Evolutionary conservation across 1,140 invertebrate genomes (phyloP).

Genomic region (Zaprionus lachaisei): DNA sequence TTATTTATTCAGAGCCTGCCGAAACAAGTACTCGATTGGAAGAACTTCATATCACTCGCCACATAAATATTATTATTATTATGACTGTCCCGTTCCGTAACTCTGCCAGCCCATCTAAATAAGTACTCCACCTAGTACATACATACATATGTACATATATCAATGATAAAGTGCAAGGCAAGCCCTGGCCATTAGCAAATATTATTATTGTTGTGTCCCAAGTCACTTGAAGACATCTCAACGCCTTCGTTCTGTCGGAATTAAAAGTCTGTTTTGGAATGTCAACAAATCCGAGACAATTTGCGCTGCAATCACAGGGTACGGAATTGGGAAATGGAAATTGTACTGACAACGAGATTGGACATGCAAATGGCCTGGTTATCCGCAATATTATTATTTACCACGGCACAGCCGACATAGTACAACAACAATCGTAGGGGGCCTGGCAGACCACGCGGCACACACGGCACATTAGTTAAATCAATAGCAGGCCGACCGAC

Average conservation of each 20-base stretch:
- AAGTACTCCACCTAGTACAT: constrained; percentile 11
- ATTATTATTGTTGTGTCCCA: constrained; percentile 50
- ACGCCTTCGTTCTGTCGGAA: background rate
- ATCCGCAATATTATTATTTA: constrained; percentile 54
- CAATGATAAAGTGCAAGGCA: constrained; percentile 56
- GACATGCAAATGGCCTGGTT: constrained; percentile 31
- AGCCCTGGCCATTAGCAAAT: constrained; percentile 70
- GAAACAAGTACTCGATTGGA: constrained; percentile 59
- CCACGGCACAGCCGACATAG: constrained; percentile 17
- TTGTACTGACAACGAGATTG: constrained; percentile 3
- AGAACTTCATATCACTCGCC: constrained; percentile 73
- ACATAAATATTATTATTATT: constrained; percentile 83
- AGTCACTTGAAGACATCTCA: constrained; percentile 6
- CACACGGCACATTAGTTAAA: constrained; percentile 72
- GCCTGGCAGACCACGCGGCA: constrained; percentile 3
- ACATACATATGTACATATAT: constrained; percentile 30
- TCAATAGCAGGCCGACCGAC: constrained; percentile 62
- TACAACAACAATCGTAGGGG: background rate
- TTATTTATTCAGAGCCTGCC: constrained; percentile 75
- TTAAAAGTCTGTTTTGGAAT: constrained; percentile 9
- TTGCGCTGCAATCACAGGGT: background rate
- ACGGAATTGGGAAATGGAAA: constrained; percentile 1
- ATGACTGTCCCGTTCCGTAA: constrained; percentile 43
- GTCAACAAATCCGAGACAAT: constrained; percentile 21
- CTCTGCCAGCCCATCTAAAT: constrained; percentile 32